phyloP scores from a whole-genome alignment of 2,797 vertebrate species.

The Moxostoma hubbsi region DNA sequence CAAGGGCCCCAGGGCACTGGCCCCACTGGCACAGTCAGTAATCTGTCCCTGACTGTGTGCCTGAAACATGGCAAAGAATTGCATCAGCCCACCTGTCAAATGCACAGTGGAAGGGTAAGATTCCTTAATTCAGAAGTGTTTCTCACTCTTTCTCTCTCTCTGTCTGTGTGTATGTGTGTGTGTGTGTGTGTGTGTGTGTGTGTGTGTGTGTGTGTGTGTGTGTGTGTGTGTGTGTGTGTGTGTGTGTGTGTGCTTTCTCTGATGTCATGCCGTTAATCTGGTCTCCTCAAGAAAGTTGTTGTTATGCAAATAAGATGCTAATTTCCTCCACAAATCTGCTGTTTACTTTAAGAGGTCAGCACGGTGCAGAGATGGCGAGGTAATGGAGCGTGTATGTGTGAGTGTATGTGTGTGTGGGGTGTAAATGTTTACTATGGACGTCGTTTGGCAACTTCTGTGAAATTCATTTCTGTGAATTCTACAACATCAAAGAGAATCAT shows the following conservation, averaged over 20 bases:
- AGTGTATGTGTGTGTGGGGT: background rate
- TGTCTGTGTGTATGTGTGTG: background rate
- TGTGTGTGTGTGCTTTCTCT: slow-evolving; percentile 59
- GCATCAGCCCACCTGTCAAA: slow-evolving; percentile 20
- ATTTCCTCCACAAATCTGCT: slow-evolving; percentile 74
- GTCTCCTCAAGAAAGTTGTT: slow-evolving; percentile 73
- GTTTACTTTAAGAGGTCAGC: slow-evolving; percentile 66
- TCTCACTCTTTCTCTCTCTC: too few species aligned
- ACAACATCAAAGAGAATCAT: slow-evolving; percentile 24
- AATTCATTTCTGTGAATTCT: slow-evolving; percentile 24
- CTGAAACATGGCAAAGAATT: slow-evolving; percentile 5
- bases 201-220: slow-evolving; percentile 22
- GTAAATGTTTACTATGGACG: slow-evolving; percentile 30
- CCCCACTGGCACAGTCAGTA: too few species aligned
- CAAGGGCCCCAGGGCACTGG: too few species aligned
- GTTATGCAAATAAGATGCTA: slow-evolving; percentile 81
- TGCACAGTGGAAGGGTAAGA: slow-evolving; percentile 2
- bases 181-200: slow-evolving; percentile 1
- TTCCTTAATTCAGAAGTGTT: background rate
- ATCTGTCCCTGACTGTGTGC: background rate
- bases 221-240: background rate
- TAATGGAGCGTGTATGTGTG: background rate
- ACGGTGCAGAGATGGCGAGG: background rate
- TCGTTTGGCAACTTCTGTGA: slow-evolving; percentile 22
- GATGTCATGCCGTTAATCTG: slow-evolving; percentile 71